Evolutionary conservation across 2,797 vertebrate species (phyloP).

Genomic region (Nyctibius grandis): DNA sequence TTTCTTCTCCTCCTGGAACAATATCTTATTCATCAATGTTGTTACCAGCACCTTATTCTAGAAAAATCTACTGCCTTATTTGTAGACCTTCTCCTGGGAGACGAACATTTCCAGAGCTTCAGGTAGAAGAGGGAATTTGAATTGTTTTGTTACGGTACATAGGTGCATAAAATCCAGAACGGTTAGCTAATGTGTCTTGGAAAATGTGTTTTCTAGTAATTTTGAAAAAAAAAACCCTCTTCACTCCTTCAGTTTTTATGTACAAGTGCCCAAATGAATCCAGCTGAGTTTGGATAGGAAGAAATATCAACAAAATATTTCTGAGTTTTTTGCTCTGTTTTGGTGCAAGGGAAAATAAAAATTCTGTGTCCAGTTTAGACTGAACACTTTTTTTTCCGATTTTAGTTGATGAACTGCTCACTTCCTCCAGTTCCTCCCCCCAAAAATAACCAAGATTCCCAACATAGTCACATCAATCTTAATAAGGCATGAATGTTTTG

Average conservation of each 20-base stretch:
- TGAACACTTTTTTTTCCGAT: rapidly evolving
- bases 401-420: background rate
- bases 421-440: background rate
- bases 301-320: background rate
- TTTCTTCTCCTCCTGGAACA: background rate
- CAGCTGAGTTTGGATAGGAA: background rate
- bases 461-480: background rate
- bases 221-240: background rate
- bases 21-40: background rate
- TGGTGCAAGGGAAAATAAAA: background rate
- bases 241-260: background rate
- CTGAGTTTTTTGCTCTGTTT: background rate
- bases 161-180: background rate
- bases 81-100: background rate
- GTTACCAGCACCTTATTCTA: background rate
- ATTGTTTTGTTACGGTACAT: background rate
- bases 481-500: background rate
- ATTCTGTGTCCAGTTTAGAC: background rate
- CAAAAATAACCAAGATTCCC: background rate
- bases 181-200: background rate
- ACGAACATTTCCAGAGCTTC: background rate
- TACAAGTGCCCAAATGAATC: background rate
- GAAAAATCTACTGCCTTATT: background rate
- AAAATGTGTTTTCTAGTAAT: background rate
- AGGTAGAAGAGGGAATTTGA: background rate